A percentile compares a stretch with the other conserved stretches of the same genome.
Evolutionary conservation across 2,797 vertebrate genomes (phyloP).

Genomic region (Sebastes vulpes): DNA sequence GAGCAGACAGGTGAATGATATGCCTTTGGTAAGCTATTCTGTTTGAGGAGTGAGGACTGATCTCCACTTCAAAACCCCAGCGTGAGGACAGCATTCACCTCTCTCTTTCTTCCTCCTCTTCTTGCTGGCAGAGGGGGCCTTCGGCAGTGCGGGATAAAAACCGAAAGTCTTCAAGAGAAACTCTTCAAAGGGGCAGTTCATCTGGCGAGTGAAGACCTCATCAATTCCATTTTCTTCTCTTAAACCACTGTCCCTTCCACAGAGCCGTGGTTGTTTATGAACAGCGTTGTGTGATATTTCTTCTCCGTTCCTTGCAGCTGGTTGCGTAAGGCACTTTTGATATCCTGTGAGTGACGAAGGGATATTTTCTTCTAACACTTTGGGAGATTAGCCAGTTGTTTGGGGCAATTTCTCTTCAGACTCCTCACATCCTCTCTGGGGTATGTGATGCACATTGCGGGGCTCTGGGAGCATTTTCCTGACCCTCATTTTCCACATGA

Average conservation of each 20-base stretch:
- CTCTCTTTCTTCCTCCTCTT: slow-evolving; percentile 53
- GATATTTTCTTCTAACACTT: slow-evolving; percentile 40
- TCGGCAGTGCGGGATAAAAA: slow-evolving; percentile 58
- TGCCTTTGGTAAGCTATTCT: slow-evolving; percentile 77
- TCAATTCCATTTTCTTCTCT: slow-evolving; percentile 51
- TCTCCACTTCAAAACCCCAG: slow-evolving; percentile 77
- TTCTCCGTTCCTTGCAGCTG: slow-evolving; percentile 53
- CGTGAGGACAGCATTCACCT: slow-evolving; percentile 68
- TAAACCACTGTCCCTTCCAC: slow-evolving; percentile 48
- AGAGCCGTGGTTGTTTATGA: slow-evolving; percentile 29
- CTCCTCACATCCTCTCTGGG: slow-evolving; percentile 23
- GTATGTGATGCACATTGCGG: slow-evolving; percentile 12
- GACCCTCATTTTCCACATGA: slow-evolving; percentile 78
- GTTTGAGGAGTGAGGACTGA: slow-evolving; percentile 74
- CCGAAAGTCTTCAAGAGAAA: slow-evolving; percentile 53
- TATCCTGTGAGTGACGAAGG: slow-evolving; percentile 46
- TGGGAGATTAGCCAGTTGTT: slow-evolving; percentile 44
- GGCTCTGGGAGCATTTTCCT: slow-evolving; percentile 36
- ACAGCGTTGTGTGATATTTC: slow-evolving; percentile 27
- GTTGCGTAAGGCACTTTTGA: slow-evolving; percentile 73
- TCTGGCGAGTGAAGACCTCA: slow-evolving; percentile 50
- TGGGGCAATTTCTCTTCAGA: slow-evolving; percentile 20
- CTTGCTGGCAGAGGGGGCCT: slow-evolving; percentile 46
- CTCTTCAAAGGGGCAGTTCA: slow-evolving; percentile 73
- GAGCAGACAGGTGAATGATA: slow-evolving; percentile 70